These are phyloP conservation scores for Drosophila triauraria DNA, from an alignment of 1,140 invertebrate genomes.

Conservation along the genomic window DNA sequence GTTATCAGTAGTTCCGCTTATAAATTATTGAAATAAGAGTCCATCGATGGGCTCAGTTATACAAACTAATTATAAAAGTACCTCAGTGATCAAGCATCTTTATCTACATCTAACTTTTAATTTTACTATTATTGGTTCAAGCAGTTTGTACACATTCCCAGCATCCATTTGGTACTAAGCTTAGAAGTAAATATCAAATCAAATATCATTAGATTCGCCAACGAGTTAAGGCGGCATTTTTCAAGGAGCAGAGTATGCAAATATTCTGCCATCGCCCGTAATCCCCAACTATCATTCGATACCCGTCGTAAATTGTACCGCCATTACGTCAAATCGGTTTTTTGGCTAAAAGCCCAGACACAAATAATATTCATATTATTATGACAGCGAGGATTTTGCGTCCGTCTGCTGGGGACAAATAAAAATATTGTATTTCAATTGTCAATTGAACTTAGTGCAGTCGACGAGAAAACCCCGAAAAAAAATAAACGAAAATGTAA, in stretches of 20 bases:
- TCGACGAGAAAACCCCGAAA: slow-evolving; percentile 47
- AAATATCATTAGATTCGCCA: slow-evolving; percentile 1
- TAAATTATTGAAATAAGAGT: too few relatives aligned
- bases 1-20: too few relatives aligned
- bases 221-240: not conserved
- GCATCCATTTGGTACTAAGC: not conserved
- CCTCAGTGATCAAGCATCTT: too few relatives aligned
- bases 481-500: slow-evolving; percentile 64
- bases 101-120: too few relatives aligned
- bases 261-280: slow-evolving; percentile 20
- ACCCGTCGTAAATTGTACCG: slow-evolving; percentile 17
- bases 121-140: too few relatives aligned
- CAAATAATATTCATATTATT: slow-evolving; percentile 67
- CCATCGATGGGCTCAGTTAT: too few relatives aligned
- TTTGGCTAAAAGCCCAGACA: slow-evolving; percentile 33
- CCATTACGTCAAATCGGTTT: slow-evolving; percentile 38
- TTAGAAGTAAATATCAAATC: not conserved
- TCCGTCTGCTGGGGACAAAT: slow-evolving; percentile 32
- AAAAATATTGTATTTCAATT: slow-evolving; percentile 76
- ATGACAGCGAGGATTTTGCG: slow-evolving; percentile 41
- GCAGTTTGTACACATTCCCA: not conserved
- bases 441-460: slow-evolving; percentile 69
- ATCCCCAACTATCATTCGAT: slow-evolving; percentile 21
- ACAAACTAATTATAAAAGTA: too few relatives aligned
- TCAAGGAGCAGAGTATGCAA: slow-evolving; percentile 4